Evolutionary conservation across 1,140 invertebrate species (phyloP), one percentile per base, ranked within the genome.

Genomic region (Drosophila suzukii): DNA sequence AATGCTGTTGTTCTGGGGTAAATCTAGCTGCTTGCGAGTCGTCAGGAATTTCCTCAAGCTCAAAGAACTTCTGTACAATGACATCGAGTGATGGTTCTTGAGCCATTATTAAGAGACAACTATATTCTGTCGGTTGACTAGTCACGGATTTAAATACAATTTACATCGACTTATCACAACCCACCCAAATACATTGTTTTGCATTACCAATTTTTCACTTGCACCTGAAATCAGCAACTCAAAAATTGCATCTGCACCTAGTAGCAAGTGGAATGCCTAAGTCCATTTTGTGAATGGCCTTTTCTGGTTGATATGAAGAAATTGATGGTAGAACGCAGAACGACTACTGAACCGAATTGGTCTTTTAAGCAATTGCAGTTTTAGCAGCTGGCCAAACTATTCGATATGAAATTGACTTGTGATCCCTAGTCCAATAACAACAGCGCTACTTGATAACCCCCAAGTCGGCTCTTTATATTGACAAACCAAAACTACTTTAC

Each of bases 241-340:
- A n/a, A n/a, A n/a, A n/a, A n/a, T n/a, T n/a, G n/a, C n/a, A n/a
- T n/a, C n/a, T 10, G 43, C 43, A 17, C 11, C 17, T 2, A 12
- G 8, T 46, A 46, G 43, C 7, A 46, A 46, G 43, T 46, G 43
- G 43, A 46, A 46, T 46, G 43, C 43, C 43, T 46, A 46, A 20
- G 15, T 46, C 43, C 17, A 4, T 20, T 17, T 46, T 20, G 17
- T 6, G 43, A 46, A 46, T 20, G 20, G 43, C 43, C 43, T 46
- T 20, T 46, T 46, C 17, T 46, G 43, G 38, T 20, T 20, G 43
- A 46, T 20, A 46, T 46, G 15, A 20, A 4, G 17, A 46, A 20
- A 46, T 46, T 10, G 43, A 39, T 39, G 38, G 38, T 6, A 39
- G n/a, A 39, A 46, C 17, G 38, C 38, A 39, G 13, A 46, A n/a